Evolutionary conservation across 2,797 vertebrate genomes (phyloP).

Genomic region (Geotrypetes seraphini): DNA sequence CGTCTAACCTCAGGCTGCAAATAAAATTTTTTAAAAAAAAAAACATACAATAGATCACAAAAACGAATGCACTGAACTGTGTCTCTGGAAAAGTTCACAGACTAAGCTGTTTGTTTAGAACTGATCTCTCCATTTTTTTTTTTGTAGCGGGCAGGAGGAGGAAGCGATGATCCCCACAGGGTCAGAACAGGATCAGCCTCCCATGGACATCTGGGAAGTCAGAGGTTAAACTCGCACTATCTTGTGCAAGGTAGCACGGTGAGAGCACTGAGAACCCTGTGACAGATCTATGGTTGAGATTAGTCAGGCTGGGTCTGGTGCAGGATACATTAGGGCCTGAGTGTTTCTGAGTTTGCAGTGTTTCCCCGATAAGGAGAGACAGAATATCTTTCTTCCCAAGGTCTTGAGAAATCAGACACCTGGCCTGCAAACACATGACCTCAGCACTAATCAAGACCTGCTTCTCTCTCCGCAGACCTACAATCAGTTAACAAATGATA

Average conservation of each 20-base stretch:
- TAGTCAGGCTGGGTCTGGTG: conserved; percentile 29
- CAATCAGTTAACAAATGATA: no score
- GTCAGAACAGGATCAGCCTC: conserved; percentile 21
- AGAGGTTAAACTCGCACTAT: conserved; percentile 41
- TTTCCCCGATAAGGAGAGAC: conserved; percentile 38
- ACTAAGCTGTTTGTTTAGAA: conserved; percentile 38
- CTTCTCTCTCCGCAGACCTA: no score
- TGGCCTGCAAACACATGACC: conserved; percentile 34
- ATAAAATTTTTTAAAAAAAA: no score
- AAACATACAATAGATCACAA: no score
- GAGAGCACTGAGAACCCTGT: conserved; percentile 25
- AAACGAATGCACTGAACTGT: conserved; percentile 16
- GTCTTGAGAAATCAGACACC: conserved; percentile 45
- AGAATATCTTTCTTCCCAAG: conserved; percentile 30
- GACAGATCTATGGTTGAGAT: conserved; percentile 31
- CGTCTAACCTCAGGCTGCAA: no score
- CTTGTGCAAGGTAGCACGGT: conserved; percentile 23
- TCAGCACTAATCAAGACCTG: conserved; percentile 18
- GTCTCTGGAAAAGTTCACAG: conserved; percentile 30
- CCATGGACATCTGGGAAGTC: conserved; percentile 31
- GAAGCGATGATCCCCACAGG: conserved; percentile 26
- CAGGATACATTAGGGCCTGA: conserved; percentile 27
- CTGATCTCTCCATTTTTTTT: conserved; percentile 24
- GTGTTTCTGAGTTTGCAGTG: conserved; percentile 38
- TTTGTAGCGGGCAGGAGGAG: conserved; percentile 14